phyloP scores from a whole-genome alignment of 1,140 invertebrate genomes.

The Gryon sp. region DNA sequence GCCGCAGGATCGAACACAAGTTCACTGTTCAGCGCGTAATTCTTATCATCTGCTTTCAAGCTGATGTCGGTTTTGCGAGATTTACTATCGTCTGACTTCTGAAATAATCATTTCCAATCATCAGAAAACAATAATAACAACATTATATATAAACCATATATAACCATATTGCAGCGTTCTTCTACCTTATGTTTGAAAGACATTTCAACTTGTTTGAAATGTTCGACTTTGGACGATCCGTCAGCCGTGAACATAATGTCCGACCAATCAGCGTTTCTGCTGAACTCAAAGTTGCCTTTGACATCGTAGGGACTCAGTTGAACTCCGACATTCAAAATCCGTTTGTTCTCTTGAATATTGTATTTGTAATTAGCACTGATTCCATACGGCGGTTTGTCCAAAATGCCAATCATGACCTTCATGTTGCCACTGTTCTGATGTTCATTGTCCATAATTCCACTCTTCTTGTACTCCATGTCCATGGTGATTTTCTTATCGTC shows the following conservation, averaged over 20 bases:
- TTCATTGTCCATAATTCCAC: constrained; percentile 33
- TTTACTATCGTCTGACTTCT: constrained; percentile 78
- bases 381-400: constrained; percentile 60
- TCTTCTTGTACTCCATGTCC: constrained; percentile 53
- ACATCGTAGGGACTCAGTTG: constrained; percentile 55
- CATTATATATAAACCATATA: too few species aligned
- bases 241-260: constrained; percentile 45
- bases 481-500: constrained; percentile 79
- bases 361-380: constrained; percentile 73
- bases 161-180: too few species aligned
- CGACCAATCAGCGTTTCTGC: constrained; percentile 54
- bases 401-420: constrained; percentile 40
- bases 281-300: constrained; percentile 44
- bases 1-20: constrained; percentile 68
- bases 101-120: constrained; percentile 12
- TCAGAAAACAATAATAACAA: background rate
- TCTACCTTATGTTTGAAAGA: constrained; percentile 80
- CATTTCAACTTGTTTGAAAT: constrained; percentile 81
- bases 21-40: constrained; percentile 78
- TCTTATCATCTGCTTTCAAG: constrained; percentile 77
- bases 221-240: constrained; percentile 70
- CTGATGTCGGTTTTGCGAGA: constrained; percentile 72
- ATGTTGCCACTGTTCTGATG: constrained; percentile 17
- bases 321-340: constrained; percentile 63
- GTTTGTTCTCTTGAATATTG: constrained; percentile 69